Evolutionary conservation across 2,113 vertebrate genomes (phyloP), one percentile per base, ranked within the genome.

Genomic region (Ammospiza nelsoni): DNA sequence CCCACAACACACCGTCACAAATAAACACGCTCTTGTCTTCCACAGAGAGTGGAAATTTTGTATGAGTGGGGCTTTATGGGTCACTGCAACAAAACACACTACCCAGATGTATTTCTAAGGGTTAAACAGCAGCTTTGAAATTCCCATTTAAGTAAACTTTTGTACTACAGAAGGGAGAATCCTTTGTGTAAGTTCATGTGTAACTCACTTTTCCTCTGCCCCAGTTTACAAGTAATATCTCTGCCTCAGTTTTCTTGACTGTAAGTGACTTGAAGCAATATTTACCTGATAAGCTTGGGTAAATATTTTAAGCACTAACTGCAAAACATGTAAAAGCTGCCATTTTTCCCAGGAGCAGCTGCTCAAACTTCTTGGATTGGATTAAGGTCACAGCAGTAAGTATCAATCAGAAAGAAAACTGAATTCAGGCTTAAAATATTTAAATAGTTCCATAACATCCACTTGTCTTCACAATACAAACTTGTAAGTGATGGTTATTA

Each of bases 381-480:
- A 81, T 91, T 94, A 88, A 76, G 72, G 78, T 89, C 86, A 94
- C 61, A 90, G 63, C 31, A 95, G 49, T 84, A 90, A 94, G 72
- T 59, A 88, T 11, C 9, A 44, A 51, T 28, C 52, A 74, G 67
- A 91, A 90, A 92, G 49, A 43, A 89, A 85, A 68, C 9, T 23
- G 79, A 66, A 61, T 84, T 91, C 43, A 82, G 33, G 51, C 58
- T 73, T 68, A 51, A 54, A 55, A 55, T 66, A 67, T 57, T 94
- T 72, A 85, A 86, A 33, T 75, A 75, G 54, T 87, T 82, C 54
- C 51, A 59, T 44, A 73, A 27, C 23, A 63, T 65, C 58, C 10
- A 2, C 51, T 89, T 24, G 33, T 24, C 57, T 72, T 89, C 44
- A 41, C 48, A 62, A 71, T 14, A 29, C 33, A 15, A 84, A 81